These are phyloP conservation scores for Drosophila albomicans DNA, from an alignment of 1,140 invertebrate species.

Conservation along the genomic window DNA sequence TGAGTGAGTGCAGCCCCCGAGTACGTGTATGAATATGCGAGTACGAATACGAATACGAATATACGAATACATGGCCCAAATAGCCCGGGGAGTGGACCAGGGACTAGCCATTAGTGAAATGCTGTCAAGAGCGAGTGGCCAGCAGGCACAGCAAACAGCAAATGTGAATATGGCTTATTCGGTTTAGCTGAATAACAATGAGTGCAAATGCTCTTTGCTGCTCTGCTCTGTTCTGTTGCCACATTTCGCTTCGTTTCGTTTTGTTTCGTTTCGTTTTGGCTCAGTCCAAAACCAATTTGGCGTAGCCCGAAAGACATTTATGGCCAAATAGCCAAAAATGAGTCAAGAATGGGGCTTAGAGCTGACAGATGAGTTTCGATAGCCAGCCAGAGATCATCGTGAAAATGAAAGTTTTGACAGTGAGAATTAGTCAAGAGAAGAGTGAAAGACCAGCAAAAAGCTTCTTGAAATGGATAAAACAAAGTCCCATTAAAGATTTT, in stretches of 20 bases:
- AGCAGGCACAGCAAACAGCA: conserved; percentile 10
- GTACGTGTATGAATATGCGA: too few species aligned
- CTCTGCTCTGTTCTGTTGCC: background rate
- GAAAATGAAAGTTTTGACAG: conserved; percentile 6
- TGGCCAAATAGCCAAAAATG: conserved; percentile 18
- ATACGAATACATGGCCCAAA: background rate
- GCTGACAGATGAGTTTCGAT: conserved; percentile 6
- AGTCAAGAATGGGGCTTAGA: conserved; percentile 13
- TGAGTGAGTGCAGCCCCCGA: background rate
- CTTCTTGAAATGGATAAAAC: background rate
- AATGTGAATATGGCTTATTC: conserved; percentile 68
- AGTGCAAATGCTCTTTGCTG: conserved; percentile 11
- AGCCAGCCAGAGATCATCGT: background rate
- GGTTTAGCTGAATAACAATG: conserved; percentile 49
- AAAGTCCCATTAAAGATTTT: background rate
- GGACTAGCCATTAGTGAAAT: conserved; percentile 66
- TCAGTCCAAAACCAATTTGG: conserved; percentile 25
- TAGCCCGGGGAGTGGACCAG: conserved; percentile 17
- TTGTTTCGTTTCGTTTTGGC: conserved; percentile 21
- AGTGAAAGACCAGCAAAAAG: background rate
- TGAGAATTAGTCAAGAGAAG: background rate
- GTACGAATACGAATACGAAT: too few species aligned
- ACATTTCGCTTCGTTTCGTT: conserved; percentile 19
- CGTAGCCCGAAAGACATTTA: conserved; percentile 18
- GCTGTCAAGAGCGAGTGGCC: conserved; percentile 51